Evolutionary conservation across 2,113 vertebrate species (phyloP).

Genomic region (Mus spicilegus): DNA sequence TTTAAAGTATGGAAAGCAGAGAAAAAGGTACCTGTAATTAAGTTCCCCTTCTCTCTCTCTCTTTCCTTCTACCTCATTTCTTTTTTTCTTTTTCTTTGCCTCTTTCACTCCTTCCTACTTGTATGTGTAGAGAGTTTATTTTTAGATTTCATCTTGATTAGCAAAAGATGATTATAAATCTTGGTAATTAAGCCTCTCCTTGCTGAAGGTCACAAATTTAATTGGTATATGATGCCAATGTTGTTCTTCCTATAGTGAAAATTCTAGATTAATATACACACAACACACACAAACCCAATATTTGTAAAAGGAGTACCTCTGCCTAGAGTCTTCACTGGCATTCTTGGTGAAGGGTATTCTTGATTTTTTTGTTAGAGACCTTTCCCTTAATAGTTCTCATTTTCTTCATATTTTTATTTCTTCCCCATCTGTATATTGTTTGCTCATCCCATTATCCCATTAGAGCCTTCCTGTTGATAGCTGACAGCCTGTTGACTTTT

Average conservation of each 20-base stretch:
- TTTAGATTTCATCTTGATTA: conserved; percentile 58
- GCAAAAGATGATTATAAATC: background rate
- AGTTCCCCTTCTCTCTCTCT: background rate
- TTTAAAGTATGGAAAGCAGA: conserved; percentile 63
- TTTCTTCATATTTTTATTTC: background rate
- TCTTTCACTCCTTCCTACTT: background rate
- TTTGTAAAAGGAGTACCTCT: background rate
- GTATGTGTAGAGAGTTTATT: background rate
- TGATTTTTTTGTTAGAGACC: background rate
- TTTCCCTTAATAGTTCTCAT: background rate
- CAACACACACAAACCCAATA: background rate
- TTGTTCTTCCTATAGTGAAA: background rate
- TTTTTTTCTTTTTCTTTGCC: background rate
- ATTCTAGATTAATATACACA: background rate
- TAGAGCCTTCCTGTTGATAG: conserved; percentile 25
- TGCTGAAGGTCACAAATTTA: conserved; percentile 13
- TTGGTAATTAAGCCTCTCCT: conserved; percentile 11
- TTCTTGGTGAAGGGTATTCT: background rate
- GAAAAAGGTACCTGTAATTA: conserved; percentile 80
- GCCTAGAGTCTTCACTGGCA: background rate
- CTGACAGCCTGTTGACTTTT: conserved; percentile 56
- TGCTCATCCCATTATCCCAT: background rate
- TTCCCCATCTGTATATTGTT: background rate
- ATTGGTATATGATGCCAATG: background rate
- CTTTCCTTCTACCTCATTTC: background rate